Conservation (phyloP, 2,113 vertebrate genomes). For the Gracilinanus agilis region DNA sequence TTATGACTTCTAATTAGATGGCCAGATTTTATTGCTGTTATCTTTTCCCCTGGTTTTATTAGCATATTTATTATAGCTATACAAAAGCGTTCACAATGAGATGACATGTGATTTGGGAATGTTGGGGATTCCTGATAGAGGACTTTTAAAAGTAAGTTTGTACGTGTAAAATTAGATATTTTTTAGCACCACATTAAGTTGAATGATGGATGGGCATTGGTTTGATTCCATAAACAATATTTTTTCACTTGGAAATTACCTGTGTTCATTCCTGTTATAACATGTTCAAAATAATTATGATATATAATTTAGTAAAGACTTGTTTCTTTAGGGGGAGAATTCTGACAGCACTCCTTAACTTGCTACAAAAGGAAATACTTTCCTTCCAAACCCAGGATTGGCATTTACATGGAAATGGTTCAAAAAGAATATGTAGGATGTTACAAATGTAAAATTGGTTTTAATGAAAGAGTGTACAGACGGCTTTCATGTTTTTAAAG, state of each 20-base stretch:
- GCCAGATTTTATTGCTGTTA: background rate
- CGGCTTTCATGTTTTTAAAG: slow-evolving; percentile 79
- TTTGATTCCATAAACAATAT: slow-evolving; percentile 72
- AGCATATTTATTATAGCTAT: slow-evolving; percentile 35
- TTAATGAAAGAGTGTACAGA: slow-evolving; percentile 71
- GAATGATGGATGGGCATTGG: background rate
- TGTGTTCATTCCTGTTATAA: slow-evolving; percentile 76
- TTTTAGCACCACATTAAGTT: background rate
- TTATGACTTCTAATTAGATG: slow-evolving; percentile 17
- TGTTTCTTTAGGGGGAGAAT: slow-evolving; percentile 61
- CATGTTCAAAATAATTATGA: slow-evolving; percentile 74
- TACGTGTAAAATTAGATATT: background rate
- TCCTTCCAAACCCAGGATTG: slow-evolving; percentile 63
- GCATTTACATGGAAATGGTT: slow-evolving; percentile 61
- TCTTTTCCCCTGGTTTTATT: slow-evolving; percentile 34
- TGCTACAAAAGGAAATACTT: slow-evolving; percentile 69
- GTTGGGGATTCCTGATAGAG: slow-evolving; percentile 25
- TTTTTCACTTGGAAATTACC: slow-evolving; percentile 76
- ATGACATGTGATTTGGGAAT: slow-evolving; percentile 38
- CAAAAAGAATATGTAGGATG: slow-evolving; percentile 65
- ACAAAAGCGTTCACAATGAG: background rate
- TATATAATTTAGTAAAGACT: slow-evolving; percentile 73
- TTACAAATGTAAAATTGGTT: slow-evolving; percentile 75
- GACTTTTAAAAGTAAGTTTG: slow-evolving; percentile 44
- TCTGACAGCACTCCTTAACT: slow-evolving; percentile 71